These are phyloP conservation scores for Sylvilagus floridanus DNA, from an alignment of 2,797 vertebrate species.

Conservation along the genomic window DNA sequence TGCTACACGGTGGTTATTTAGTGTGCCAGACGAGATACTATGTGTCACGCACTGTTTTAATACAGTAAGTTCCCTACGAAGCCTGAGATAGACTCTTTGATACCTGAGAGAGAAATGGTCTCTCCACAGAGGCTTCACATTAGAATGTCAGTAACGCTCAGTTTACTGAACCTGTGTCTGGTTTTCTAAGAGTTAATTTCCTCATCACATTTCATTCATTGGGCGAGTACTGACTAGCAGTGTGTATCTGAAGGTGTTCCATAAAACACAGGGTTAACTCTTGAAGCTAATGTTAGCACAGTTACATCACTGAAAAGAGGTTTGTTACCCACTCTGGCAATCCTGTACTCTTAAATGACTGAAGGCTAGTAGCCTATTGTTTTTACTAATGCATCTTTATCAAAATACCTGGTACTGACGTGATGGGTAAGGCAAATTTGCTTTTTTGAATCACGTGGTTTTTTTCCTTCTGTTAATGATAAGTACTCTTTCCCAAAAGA, in stretches of 20 bases:
- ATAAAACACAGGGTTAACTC: not conserved
- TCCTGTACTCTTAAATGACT: not conserved
- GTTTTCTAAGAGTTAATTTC: not conserved
- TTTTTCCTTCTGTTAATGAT: not conserved
- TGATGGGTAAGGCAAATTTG: not conserved
- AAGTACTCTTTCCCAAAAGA: not conserved
- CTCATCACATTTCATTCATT: not conserved
- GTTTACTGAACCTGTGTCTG: not conserved
- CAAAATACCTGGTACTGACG: not conserved
- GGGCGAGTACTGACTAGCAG: not conserved
- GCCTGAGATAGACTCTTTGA: not conserved
- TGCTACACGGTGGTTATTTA: not conserved
- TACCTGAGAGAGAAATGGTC: not conserved
- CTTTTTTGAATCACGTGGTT: not conserved
- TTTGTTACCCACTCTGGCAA: not conserved
- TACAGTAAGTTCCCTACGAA: slow-evolving; percentile 8
- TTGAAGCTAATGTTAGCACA: not conserved
- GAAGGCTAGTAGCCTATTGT: not conserved
- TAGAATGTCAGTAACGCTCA: not conserved
- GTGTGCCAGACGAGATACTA: not conserved
- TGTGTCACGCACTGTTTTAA: too few relatives aligned
- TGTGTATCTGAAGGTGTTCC: not conserved
- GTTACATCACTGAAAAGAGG: not conserved
- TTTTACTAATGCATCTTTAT: not conserved
- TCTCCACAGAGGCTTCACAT: not conserved